phyloP scores from a whole-genome alignment of 2,888 invertebrate genomes.

The Perdita meconis region DNA sequence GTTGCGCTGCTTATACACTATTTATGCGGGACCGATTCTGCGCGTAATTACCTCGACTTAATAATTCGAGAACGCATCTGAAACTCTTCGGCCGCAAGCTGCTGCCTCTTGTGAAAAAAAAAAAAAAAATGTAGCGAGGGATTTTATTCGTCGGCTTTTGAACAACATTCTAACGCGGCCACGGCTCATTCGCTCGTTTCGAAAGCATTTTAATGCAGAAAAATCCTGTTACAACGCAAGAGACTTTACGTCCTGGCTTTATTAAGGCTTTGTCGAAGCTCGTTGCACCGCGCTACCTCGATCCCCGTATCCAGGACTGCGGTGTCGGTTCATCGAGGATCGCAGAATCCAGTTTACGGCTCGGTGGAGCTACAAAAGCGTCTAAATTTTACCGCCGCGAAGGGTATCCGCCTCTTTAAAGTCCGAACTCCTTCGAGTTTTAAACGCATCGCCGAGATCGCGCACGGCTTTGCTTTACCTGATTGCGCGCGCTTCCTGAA shows the following conservation, averaged over 20 bases:
- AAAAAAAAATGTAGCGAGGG: neutral
- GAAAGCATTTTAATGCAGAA: neutral
- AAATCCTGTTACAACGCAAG: neutral
- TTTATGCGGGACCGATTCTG: neutral
- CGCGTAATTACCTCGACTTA: neutral
- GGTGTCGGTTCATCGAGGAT: slow-evolving; percentile 24
- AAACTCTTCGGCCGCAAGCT: too few species aligned
- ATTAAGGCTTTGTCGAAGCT: slow-evolving; percentile 18
- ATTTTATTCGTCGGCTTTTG: neutral
- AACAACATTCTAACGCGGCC: neutral
- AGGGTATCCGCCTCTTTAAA: slow-evolving; percentile 32
- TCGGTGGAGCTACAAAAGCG: slow-evolving; percentile 10
- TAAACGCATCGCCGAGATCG: neutral
- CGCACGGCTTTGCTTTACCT: slow-evolving; percentile 5
- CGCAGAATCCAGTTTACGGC: slow-evolving; percentile 40
- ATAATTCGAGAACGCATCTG: neutral
- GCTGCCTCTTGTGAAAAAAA: too few species aligned
- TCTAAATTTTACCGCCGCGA: slow-evolving; percentile 18
- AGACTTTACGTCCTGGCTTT: slow-evolving; percentile 16
- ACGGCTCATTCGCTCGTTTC: neutral
- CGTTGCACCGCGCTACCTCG: slow-evolving; percentile 5
- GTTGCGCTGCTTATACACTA: slow-evolving; percentile 36
- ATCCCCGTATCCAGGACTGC: neutral
- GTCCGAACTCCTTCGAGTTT: slow-evolving; percentile 10
- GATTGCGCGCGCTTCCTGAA: slow-evolving; percentile 17